Conservation (phyloP, 2,797 vertebrate genomes). For the Knipowitschia caucasica region DNA sequence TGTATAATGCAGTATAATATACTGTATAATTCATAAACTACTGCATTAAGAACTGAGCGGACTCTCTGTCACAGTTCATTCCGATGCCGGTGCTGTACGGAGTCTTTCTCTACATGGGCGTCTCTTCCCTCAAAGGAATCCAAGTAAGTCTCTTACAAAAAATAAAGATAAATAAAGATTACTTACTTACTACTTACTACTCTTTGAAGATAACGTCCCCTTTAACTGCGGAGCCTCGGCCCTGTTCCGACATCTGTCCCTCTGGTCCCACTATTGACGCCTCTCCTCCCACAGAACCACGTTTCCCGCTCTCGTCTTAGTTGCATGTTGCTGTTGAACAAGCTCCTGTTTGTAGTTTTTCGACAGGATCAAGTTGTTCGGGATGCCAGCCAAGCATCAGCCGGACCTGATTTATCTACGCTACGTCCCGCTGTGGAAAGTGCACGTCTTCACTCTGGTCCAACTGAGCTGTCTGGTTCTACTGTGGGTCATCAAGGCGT, state of each 20-base stretch:
- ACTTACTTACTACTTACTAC: too few relatives aligned
- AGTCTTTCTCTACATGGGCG: conserved; percentile 97
- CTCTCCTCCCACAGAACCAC: conserved; percentile 19
- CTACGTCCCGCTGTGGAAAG: conserved; percentile 94
- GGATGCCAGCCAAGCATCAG: conserved; percentile 95
- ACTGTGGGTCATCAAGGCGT: conserved; percentile 92
- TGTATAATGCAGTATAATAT: not conserved
- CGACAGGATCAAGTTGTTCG: conserved; percentile 91
- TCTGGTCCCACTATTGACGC: conserved; percentile 15
- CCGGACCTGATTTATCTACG: conserved; percentile 92
- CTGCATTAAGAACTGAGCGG: not conserved
- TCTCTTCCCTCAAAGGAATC: conserved; percentile 92
- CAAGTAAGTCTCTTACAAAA: conserved; percentile 87
- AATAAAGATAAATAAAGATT: too few relatives aligned
- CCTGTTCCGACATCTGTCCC: conserved; percentile 18
- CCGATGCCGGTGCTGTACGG: conserved; percentile 96
- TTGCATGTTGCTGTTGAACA: not conserved
- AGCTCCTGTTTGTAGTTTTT: conserved; percentile 80
- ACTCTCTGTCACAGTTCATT: conserved; percentile 81
- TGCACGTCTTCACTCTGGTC: conserved; percentile 90
- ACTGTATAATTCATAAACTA: not conserved
- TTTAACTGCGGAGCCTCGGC: conserved; percentile 13
- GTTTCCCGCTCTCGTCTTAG: not conserved
- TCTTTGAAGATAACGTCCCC: conserved; percentile 30
- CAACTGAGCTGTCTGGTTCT: conserved; percentile 91